Evolutionary conservation across 2,888 invertebrate species (phyloP).

Genomic region (Mythimna loreyi): DNA sequence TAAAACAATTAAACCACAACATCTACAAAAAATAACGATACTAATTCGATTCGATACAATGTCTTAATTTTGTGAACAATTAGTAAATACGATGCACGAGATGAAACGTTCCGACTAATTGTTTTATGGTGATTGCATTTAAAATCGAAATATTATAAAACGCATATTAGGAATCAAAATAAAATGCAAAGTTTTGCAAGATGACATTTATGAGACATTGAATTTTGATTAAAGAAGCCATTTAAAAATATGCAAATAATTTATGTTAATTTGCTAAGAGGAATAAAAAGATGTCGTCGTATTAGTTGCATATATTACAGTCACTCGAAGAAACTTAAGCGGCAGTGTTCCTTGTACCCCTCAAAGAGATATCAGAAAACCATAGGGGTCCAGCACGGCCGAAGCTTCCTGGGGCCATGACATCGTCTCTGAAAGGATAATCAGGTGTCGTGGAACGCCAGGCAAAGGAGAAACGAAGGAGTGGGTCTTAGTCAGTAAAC

Average conservation of each 20-base stretch:
- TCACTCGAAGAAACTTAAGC: too few species aligned
- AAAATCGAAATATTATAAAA: slow-evolving; percentile 1
- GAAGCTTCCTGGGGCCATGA: too few species aligned
- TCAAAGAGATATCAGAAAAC: too few species aligned
- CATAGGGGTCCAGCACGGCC: too few species aligned
- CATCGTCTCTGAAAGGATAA: too few species aligned
- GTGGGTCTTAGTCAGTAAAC: too few species aligned
- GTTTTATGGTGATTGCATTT: slow-evolving; percentile 1
- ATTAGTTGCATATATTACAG: not conserved
- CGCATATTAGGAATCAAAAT: not conserved
- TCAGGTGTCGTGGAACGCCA: too few species aligned
- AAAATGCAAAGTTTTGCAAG: slow-evolving; percentile 7
- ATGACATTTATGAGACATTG: slow-evolving; percentile 3
- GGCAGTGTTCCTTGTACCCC: too few species aligned
- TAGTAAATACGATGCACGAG: not conserved
- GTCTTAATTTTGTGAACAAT: slow-evolving; percentile 3
- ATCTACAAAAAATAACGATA: not conserved
- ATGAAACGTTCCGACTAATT: not conserved
- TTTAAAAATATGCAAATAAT: not conserved
- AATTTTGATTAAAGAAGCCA: not conserved
- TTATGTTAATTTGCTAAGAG: not conserved
- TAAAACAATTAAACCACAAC: not conserved
- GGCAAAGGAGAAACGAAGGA: too few species aligned
- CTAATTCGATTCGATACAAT: not conserved
- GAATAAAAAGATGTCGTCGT: not conserved